Conservation (phyloP, 64 coral and sea anemone species). For the Porites lutea region DNA sequence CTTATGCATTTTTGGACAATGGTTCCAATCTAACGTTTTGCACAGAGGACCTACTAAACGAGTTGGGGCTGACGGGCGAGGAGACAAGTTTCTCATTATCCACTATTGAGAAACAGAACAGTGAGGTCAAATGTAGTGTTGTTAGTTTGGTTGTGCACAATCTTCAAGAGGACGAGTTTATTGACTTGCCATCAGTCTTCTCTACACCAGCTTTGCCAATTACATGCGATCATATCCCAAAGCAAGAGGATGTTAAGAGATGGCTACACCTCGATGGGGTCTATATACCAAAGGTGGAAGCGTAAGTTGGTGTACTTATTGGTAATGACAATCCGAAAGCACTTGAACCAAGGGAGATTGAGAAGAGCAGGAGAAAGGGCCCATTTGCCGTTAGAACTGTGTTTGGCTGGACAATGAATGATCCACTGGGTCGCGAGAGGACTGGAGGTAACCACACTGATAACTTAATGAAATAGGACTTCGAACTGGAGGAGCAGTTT, state of each 20-base stretch:
- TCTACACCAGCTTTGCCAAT: neutral
- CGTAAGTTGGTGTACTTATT: no score
- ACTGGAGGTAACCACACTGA: neutral
- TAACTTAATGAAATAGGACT: neutral
- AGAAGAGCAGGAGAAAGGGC: neutral
- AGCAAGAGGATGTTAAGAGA: constrained; percentile 1
- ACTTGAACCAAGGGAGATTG: neutral
- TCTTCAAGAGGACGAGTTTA: constrained; percentile 20
- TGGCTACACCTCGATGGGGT: constrained; percentile 35
- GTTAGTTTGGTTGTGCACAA: constrained; percentile 54
- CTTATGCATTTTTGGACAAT: constrained; percentile 60
- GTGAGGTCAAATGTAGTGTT: neutral
- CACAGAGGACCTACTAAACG: constrained; percentile 21
- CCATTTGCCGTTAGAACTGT: neutral
- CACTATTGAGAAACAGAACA: constrained; percentile 42
- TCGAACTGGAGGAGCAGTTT: constrained; percentile 1
- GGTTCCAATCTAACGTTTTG: constrained; percentile 76
- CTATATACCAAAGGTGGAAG: neutral
- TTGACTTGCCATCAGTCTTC: constrained; percentile 8
- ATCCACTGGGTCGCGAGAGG: neutral
- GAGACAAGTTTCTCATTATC: constrained; percentile 45
- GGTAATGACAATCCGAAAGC: no score
- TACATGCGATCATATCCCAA: neutral
- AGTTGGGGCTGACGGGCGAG: constrained; percentile 26
- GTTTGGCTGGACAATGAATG: constrained; percentile 26